Conservation (phyloP, 2,888 invertebrate genomes). For the Coecobrya sp. region DNA sequence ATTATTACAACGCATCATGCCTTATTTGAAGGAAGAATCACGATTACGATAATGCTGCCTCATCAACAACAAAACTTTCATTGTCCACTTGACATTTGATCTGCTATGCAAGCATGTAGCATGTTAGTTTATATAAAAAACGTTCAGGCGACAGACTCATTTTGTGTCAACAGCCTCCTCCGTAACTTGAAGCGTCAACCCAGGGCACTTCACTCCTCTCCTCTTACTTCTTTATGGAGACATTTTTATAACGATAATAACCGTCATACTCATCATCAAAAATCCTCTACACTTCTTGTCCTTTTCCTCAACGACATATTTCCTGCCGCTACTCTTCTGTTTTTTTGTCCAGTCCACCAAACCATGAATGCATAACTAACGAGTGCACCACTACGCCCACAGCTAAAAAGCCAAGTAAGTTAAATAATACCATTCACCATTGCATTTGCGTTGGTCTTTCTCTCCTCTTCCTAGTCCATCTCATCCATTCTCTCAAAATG, state of each 20-base stretch:
- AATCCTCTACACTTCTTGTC: slow-evolving; percentile 23
- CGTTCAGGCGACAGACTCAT: slow-evolving; percentile 10
- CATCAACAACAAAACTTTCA: slow-evolving; percentile 76
- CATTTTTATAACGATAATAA: slow-evolving; percentile 66
- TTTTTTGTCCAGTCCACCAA: slow-evolving; percentile 30
- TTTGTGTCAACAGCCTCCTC: slow-evolving; percentile 67
- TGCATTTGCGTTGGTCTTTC: not conserved
- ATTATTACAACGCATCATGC: slow-evolving; percentile 52
- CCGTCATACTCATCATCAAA: slow-evolving; percentile 38
- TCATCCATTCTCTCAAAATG: slow-evolving; percentile 9
- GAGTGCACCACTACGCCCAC: slow-evolving; percentile 48
- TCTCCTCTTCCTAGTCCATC: slow-evolving; percentile 39
- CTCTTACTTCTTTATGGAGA: slow-evolving; percentile 38
- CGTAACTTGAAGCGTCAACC: not conserved
- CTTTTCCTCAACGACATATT: slow-evolving; percentile 72
- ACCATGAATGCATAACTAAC: slow-evolving; percentile 26
- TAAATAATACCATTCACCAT: not conserved
- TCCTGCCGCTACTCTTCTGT: slow-evolving; percentile 62
- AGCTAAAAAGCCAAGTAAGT: slow-evolving; percentile 8
- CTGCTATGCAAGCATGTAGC: slow-evolving; percentile 6
- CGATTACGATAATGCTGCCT: slow-evolving; percentile 14
- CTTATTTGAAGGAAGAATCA: slow-evolving; percentile 52
- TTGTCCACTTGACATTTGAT: slow-evolving; percentile 79
- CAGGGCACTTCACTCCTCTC: slow-evolving; percentile 14
- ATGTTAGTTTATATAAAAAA: not conserved